These are phyloP conservation scores for Tolmerus cingulatus DNA, from an alignment of 2,888 invertebrate genomes.

Conservation along the genomic window DNA sequence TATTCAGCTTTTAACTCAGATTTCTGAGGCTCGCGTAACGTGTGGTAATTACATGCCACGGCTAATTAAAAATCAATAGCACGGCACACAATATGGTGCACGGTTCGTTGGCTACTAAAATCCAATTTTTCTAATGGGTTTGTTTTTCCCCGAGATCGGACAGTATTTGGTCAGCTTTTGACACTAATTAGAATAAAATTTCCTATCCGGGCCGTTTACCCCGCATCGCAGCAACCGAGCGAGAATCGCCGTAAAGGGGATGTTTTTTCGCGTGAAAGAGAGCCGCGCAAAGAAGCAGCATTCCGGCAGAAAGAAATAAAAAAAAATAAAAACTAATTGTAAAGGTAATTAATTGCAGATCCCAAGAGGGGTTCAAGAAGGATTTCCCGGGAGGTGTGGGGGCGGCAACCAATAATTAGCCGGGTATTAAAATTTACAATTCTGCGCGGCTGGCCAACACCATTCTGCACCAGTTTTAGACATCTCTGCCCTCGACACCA, in stretches of 20 bases:
- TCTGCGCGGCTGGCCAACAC: background rate
- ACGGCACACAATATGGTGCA: constrained; percentile 14
- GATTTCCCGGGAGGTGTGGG: background rate
- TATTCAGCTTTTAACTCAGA: constrained; percentile 23
- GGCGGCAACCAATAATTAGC: background rate
- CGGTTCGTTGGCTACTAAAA: background rate
- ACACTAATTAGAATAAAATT: constrained; percentile 13
- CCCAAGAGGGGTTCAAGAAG: background rate
- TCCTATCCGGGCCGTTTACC: background rate
- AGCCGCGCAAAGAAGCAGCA: background rate
- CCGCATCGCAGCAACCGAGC: background rate
- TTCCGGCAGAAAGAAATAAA: background rate
- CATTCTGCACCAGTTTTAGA: background rate
- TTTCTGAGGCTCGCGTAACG: constrained; percentile 30
- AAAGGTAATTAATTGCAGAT: constrained; percentile 17
- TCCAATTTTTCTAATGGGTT: constrained; percentile 20
- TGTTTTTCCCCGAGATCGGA: background rate
- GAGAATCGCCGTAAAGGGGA: background rate
- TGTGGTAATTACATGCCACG: constrained; percentile 44
- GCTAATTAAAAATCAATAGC: constrained; percentile 48
- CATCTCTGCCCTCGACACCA: background rate
- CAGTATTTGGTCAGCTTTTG: constrained; percentile 4
- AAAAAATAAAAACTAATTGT: background rate
- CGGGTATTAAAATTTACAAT: constrained; percentile 1
- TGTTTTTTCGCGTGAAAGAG: background rate